Percentiles rank a stretch among this genome's conserved stretches.
Evolutionary conservation across 2,113 vertebrate species (phyloP).

Genomic region (human (Homo sapiens)): DNA sequence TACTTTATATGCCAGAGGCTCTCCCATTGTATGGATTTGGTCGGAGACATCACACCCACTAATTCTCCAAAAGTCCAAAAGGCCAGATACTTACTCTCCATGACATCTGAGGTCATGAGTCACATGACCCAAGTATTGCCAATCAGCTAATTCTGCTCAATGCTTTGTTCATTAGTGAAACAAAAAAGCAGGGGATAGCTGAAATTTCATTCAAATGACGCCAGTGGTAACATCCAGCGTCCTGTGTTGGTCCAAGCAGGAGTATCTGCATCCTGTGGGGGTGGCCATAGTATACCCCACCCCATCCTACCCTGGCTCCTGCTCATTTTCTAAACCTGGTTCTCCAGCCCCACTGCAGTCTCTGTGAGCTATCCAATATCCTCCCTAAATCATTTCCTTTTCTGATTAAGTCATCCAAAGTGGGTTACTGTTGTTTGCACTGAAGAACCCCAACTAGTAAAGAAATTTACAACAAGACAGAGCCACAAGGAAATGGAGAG

Average conservation of each 20-base stretch:
- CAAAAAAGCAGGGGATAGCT: background rate
- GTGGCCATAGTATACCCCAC: fast-evolving
- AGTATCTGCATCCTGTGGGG: background rate
- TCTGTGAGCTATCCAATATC: background rate
- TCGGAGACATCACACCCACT: background rate
- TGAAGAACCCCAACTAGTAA: background rate
- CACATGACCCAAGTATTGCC: background rate
- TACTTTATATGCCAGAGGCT: background rate
- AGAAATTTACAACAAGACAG: background rate
- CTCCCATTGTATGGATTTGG: background rate
- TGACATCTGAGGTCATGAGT: background rate
- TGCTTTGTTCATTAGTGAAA: background rate
- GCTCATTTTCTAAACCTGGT: background rate
- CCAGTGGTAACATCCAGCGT: background rate
- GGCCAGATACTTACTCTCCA: background rate
- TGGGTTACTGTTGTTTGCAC: background rate
- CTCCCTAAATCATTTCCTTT: background rate
- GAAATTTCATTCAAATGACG: background rate
- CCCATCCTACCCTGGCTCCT: background rate
- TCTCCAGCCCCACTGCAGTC: background rate
- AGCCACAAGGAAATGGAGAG: background rate
- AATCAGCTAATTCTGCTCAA: background rate
- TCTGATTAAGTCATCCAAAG: background rate
- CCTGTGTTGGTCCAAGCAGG: background rate
- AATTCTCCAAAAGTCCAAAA: background rate